A percentile compares a stretch with the other conserved stretches of the same genome.
These are phyloP conservation scores for Pimephales promelas DNA, from an alignment of 2,113 vertebrate species.

Conservation along the genomic window DNA sequence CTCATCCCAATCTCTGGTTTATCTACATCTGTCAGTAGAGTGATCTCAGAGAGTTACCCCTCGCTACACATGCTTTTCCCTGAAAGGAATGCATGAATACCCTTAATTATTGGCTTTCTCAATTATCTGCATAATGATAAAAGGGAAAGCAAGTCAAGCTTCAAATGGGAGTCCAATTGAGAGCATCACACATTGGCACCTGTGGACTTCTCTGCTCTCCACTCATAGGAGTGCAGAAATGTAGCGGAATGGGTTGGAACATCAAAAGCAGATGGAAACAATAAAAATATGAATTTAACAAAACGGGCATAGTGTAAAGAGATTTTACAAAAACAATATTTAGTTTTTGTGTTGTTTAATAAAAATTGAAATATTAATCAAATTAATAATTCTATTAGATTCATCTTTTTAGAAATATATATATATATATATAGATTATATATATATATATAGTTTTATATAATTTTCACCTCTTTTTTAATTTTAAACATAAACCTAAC, in stretches of 20 bases:
- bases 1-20: slow-evolving; percentile 50
- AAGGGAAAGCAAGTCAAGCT: slow-evolving; percentile 41
- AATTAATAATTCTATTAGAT: too few species aligned
- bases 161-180: slow-evolving; percentile 30
- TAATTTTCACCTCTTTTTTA: too few species aligned
- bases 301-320: not conserved
- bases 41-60: slow-evolving; percentile 55
- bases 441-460: too few species aligned
- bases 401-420: too few species aligned
- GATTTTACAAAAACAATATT: too few species aligned
- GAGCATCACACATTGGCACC: slow-evolving; percentile 22
- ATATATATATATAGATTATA: too few species aligned
- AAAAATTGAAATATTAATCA: too few species aligned
- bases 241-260: not conserved
- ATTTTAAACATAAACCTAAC: too few species aligned
- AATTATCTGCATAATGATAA: slow-evolving; percentile 54
- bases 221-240: not conserved
- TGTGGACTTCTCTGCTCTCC: slow-evolving; percentile 14
- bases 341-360: too few species aligned
- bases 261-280: not conserved
- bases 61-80: slow-evolving; percentile 46
- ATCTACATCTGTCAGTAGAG: slow-evolving; percentile 52
- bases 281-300: not conserved
- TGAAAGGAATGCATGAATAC: slow-evolving; percentile 59
- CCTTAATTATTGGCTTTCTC: slow-evolving; percentile 53